phyloP scores from a whole-genome alignment of 2,113 vertebrate species.

The Aleadryas rufinucha region DNA sequence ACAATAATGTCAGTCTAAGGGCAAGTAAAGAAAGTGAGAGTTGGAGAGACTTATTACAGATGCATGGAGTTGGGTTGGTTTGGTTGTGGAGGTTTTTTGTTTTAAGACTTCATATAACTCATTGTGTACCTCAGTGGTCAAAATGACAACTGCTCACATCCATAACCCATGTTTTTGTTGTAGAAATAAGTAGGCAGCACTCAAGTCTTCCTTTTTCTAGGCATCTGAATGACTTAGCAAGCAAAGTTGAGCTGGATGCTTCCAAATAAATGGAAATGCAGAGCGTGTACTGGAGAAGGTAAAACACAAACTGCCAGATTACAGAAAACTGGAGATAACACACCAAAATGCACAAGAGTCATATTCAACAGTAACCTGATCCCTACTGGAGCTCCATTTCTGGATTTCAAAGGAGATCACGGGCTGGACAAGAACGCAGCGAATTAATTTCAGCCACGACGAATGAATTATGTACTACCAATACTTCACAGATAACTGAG shows the following conservation, averaged over 20 bases:
- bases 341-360: neutral
- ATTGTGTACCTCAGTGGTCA: neutral
- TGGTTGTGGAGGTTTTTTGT: neutral
- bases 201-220: neutral
- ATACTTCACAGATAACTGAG: neutral
- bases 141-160: neutral
- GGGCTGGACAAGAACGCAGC: neutral
- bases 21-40: conserved; percentile 65
- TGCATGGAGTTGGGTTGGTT: neutral
- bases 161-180: neutral
- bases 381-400: neutral
- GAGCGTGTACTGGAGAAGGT: accelerated
- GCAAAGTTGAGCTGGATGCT: neutral
- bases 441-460: accelerated
- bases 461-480: neutral
- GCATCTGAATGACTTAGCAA: neutral
- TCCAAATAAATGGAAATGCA: neutral
- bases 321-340: neutral
- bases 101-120: neutral
- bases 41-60: conserved; percentile 39
- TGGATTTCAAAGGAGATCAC: neutral
- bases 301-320: neutral
- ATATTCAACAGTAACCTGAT: neutral
- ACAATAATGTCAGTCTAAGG: conserved; percentile 65
- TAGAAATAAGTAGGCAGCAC: neutral